Percentiles rank a stretch among this genome's conserved stretches.
Conservation (phyloP, 1,140 invertebrate genomes). For the Bombus haemorrhoidalis region DNA sequence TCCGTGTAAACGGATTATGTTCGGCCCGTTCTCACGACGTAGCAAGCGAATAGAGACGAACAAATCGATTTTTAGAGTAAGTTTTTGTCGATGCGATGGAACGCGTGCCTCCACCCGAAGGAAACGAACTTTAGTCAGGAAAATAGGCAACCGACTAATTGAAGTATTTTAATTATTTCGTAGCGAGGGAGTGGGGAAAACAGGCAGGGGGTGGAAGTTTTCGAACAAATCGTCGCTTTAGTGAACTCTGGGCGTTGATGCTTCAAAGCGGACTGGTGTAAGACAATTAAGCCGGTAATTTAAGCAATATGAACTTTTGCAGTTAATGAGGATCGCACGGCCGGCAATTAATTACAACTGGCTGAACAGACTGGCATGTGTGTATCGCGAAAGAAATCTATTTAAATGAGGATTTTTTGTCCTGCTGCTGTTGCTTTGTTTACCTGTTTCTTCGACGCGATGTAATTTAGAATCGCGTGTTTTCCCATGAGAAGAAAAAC, state of each 20-base stretch:
- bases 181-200: constrained; percentile 22
- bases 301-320: constrained; percentile 52
- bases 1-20: constrained; percentile 12
- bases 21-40: too few relatives aligned
- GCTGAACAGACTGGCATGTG: neutral
- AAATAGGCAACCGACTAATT: constrained; percentile 49
- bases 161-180: constrained; percentile 68
- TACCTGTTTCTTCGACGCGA: neutral
- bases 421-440: neutral
- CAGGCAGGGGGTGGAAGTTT: constrained; percentile 18
- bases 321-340: constrained; percentile 37
- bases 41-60: neutral
- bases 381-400: constrained; percentile 28
- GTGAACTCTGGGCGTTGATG: constrained; percentile 34
- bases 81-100: neutral
- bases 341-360: constrained; percentile 25
- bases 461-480: neutral
- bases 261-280: constrained; percentile 39
- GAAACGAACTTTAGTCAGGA: constrained; percentile 18
- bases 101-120: neutral
- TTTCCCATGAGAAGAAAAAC: too few relatives aligned
- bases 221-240: constrained; percentile 52
- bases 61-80: neutral
- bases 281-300: constrained; percentile 51
- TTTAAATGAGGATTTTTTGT: constrained; percentile 28